These are phyloP conservation scores for Rhagium mordax DNA, from an alignment of 2,888 invertebrate species.

Conservation along the genomic window DNA sequence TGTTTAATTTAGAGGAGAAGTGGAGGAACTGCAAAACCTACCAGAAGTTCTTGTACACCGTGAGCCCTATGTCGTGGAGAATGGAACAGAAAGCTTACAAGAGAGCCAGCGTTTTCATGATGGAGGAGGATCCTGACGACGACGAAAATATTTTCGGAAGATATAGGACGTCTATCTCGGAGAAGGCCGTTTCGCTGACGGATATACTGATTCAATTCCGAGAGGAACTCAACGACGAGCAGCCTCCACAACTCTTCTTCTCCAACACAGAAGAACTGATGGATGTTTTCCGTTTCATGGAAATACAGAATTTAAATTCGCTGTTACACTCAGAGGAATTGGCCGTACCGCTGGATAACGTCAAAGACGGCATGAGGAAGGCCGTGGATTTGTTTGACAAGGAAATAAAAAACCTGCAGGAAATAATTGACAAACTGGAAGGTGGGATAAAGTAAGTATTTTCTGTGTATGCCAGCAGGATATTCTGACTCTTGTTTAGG, in stretches of 20 bases:
- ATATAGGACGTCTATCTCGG: slow-evolving; percentile 51
- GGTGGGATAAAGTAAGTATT: slow-evolving; percentile 66
- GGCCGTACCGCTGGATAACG: slow-evolving; percentile 71
- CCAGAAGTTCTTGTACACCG: slow-evolving; percentile 78
- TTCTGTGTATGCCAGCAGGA: too few species aligned
- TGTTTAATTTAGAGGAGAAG: slow-evolving; percentile 76
- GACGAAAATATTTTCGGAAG: slow-evolving; percentile 58
- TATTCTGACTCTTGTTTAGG: too few species aligned
- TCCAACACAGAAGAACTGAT: slow-evolving; percentile 73
- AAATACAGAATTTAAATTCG: slow-evolving; percentile 77
- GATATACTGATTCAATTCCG: slow-evolving; percentile 71
- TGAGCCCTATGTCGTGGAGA: slow-evolving; percentile 78
- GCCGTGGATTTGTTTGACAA: slow-evolving; percentile 67
- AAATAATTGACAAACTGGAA: slow-evolving; percentile 68
- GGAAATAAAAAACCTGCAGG: slow-evolving; percentile 68
- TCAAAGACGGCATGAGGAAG: slow-evolving; percentile 70
- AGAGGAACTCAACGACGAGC: slow-evolving; percentile 68
- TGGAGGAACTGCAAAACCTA: slow-evolving; percentile 78
- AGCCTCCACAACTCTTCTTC: slow-evolving; percentile 75
- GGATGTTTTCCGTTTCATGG: slow-evolving; percentile 74
- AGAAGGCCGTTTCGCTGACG: slow-evolving; percentile 60
- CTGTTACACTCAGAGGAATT: slow-evolving; percentile 76
- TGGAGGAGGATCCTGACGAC: slow-evolving; percentile 37
- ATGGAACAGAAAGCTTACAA: slow-evolving; percentile 54
- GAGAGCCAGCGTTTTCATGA: neutral